A percentile compares a stretch with the other conserved stretches of the same genome.
Evolutionary conservation across 2,888 invertebrate genomes (phyloP).

Genomic region (Blastobasis lacticolella): DNA sequence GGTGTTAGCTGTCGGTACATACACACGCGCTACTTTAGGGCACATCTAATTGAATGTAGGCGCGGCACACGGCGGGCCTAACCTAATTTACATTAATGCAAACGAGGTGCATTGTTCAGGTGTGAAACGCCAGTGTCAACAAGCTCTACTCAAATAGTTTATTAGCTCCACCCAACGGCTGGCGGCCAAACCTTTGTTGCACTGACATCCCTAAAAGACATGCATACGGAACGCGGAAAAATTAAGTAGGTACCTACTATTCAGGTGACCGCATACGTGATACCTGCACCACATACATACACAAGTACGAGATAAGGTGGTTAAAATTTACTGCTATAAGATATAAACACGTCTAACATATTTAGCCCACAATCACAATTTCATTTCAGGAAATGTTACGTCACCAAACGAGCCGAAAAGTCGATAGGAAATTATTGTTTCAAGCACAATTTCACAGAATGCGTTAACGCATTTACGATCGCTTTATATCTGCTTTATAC

Average conservation of each 20-base stretch:
- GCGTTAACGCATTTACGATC: constrained; percentile 48
- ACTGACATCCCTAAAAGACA: constrained; percentile 62
- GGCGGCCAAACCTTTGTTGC: constrained; percentile 64
- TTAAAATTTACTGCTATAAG: too few species aligned
- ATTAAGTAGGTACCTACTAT: constrained; percentile 30
- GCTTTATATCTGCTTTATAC: constrained; percentile 51
- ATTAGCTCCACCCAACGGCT: constrained; percentile 71
- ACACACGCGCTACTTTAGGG: constrained; percentile 63
- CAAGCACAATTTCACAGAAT: constrained; percentile 42
- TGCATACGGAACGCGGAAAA: constrained; percentile 63
- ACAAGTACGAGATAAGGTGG: too few species aligned
- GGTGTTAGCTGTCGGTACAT: constrained; percentile 51
- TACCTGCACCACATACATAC: too few species aligned
- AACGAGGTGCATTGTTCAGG: constrained; percentile 74
- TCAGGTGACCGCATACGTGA: constrained; percentile 6
- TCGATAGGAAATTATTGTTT: constrained; percentile 12
- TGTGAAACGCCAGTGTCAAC: constrained; percentile 74
- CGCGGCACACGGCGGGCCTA: constrained; percentile 57
- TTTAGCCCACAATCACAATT: too few species aligned
- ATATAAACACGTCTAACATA: too few species aligned
- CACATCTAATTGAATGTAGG: constrained; percentile 70
- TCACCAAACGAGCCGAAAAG: too few species aligned
- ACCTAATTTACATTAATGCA: constrained; percentile 75
- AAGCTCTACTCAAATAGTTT: constrained; percentile 71
- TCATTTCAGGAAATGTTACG: too few species aligned